Evolutionary conservation across 2,113 vertebrate genomes (phyloP).

Genomic region (Platycercus adscitus): DNA sequence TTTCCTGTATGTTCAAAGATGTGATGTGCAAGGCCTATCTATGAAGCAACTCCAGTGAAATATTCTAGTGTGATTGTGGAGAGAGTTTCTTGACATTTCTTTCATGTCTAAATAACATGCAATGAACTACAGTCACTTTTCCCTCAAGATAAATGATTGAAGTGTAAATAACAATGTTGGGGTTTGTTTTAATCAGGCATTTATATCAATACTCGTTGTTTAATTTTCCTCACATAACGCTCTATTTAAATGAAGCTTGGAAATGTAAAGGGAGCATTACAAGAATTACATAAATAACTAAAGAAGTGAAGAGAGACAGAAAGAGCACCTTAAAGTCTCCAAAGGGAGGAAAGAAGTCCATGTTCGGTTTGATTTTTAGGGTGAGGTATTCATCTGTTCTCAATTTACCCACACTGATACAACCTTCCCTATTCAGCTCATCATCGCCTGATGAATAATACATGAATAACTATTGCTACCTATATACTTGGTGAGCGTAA

Average conservation of each 20-base stretch:
- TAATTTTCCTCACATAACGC: neutral
- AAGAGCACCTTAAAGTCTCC: neutral
- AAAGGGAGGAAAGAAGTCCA: neutral
- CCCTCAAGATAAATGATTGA: neutral
- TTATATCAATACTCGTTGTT: neutral
- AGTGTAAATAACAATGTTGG: neutral
- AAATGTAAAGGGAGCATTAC: neutral
- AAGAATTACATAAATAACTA: neutral
- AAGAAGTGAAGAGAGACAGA: neutral
- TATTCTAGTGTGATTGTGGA: neutral
- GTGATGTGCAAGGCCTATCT: neutral
- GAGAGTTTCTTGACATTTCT: neutral
- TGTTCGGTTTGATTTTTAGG: slow-evolving; percentile 1
- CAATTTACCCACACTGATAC: slow-evolving; percentile 43
- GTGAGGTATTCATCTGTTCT: slow-evolving; percentile 37
- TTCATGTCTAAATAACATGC: neutral
- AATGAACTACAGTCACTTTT: neutral
- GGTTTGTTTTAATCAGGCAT: neutral
- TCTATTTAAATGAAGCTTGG: neutral
- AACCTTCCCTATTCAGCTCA: slow-evolving; percentile 33
- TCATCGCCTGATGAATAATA: slow-evolving; percentile 54
- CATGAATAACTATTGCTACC: slow-evolving; percentile 55
- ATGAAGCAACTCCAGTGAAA: neutral
- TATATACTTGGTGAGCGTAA: neutral
- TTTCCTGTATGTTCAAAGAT: neutral